Evolutionary conservation across 2,888 invertebrate genomes (phyloP), one percentile per base, ranked within the genome.

Genomic region (Clanis bilineata): DNA sequence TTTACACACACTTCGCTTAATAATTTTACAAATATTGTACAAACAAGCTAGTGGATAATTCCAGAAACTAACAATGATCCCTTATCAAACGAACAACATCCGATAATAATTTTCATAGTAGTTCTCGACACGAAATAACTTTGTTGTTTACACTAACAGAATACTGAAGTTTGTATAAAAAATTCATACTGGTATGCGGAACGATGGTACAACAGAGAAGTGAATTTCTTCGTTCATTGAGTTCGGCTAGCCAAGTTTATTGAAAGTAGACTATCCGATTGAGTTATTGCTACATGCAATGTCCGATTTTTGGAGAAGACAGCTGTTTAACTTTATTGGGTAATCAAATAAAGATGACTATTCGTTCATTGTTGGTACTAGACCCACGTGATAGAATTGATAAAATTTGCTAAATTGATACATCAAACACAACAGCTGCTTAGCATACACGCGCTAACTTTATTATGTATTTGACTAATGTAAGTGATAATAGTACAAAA

Each of bases 21-120:
- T 36, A 36, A 36, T 36, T n/a, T n/a, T 18, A 41, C 9, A 18
- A 41, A 41, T 18, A 41, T 41, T 41, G 18, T 41, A 32, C 32
- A 51, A 51, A 51, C 51, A 51, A 51, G 15, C 25, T 51, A 15
- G 28, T 32, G 28, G 51, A 51, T 51, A 51, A 32, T 51, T 51
- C 51, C 51, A 51, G 51, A 18, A 51, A 32, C 32, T 21, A 32
- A 51, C 18, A n/a, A 32, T 51, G 51, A 51, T 51, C 51, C 51
- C 32, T 51, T 51, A 51, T 51, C 51, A 51, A 51, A 32, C 51
- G 32, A 51, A 51, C 47, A 47, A 47, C 51, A 51, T 51, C 51
- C 51, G 51, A 51, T 51, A 51, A 51, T 32, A 51, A 18, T 32
- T 51, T 32, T 10, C 32, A 32, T 51, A 51, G 28, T 51, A n/a